phyloP scores from a whole-genome alignment of 2,797 vertebrate species.

The Phalloptychus januarius region DNA sequence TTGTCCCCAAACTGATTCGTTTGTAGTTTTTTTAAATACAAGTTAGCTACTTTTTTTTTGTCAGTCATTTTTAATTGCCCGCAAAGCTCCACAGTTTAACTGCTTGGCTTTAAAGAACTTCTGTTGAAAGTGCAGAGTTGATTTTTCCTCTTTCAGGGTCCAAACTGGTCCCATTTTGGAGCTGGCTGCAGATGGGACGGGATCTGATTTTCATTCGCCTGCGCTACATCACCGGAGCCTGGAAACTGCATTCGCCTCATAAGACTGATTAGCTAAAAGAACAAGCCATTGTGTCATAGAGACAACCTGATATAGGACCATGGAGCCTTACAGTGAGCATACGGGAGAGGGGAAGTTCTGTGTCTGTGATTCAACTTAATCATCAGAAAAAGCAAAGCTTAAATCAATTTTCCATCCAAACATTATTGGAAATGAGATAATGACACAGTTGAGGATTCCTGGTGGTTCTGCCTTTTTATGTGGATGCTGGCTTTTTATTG shows the following conservation, averaged over 20 bases:
- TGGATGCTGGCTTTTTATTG: conserved; percentile 45
- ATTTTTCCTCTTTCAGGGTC: conserved; percentile 84
- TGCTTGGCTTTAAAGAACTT: conserved; percentile 8
- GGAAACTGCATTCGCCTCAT: conserved; percentile 83
- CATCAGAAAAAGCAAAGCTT: conserved; percentile 12
- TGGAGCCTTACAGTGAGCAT: conserved; percentile 37
- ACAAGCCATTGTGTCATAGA: conserved; percentile 30
- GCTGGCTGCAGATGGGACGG: conserved; percentile 97
- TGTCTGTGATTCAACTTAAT: conserved; percentile 37
- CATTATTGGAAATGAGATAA: conserved; percentile 22
- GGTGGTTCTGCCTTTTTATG: conserved; percentile 46
- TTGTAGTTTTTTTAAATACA: not conserved
- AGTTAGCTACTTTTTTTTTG: not conserved
- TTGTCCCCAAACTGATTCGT: conserved; percentile 9
- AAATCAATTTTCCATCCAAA: conserved; percentile 13
- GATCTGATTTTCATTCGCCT: conserved; percentile 95
- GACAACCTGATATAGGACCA: conserved; percentile 33
- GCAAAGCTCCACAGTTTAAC: not conserved
- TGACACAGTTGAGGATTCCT: conserved; percentile 33
- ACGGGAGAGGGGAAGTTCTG: conserved; percentile 33
- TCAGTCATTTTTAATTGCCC: conserved; percentile 2
- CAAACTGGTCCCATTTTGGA: conserved; percentile 97
- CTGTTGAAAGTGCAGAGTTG: conserved; percentile 16
- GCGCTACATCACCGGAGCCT: conserved; percentile 94
- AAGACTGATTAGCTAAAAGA: conserved; percentile 80